Evolutionary conservation across 1,140 invertebrate species (phyloP).

Genomic region (Panonychus citri): DNA sequence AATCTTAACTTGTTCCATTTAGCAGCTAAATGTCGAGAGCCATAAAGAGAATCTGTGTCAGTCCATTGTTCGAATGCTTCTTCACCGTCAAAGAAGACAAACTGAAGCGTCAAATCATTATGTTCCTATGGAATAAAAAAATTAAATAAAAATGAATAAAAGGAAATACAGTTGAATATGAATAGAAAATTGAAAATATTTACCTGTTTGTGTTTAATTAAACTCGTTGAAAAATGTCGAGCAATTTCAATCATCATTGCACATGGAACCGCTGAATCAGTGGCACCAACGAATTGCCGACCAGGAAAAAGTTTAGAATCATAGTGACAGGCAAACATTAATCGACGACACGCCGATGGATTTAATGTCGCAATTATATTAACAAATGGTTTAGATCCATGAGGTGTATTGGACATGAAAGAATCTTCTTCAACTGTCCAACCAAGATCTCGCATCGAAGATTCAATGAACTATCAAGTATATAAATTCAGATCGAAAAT

Average conservation of each 20-base stretch:
- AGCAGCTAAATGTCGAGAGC: conserved; percentile 63
- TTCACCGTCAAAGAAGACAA: conserved; percentile 95
- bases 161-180: too few relatives aligned
- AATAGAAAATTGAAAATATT: too few relatives aligned
- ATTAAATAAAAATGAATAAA: not conserved
- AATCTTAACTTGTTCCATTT: conserved; percentile 11
- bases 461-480: conserved; percentile 50
- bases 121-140: not conserved
- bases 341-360: conserved; percentile 46
- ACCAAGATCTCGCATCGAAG: conserved; percentile 34
- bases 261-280: conserved; percentile 92
- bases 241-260: conserved; percentile 80
- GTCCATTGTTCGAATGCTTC: conserved; percentile 80
- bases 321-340: conserved; percentile 80
- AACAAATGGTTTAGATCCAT: conserved; percentile 44
- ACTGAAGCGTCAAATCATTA: conserved; percentile 53
- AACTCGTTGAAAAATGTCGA: conserved; percentile 25
- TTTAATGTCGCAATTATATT: conserved; percentile 68
- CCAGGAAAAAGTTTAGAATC: conserved; percentile 49
- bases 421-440: conserved; percentile 53
- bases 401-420: conserved; percentile 47
- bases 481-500: too few relatives aligned
- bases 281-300: conserved; percentile 64
- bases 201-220: not conserved
- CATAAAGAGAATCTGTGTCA: conserved; percentile 73